Evolutionary conservation across 2,888 invertebrate genomes (phyloP), one percentile per base, ranked within the genome.

Genomic region (Nomada flava): DNA sequence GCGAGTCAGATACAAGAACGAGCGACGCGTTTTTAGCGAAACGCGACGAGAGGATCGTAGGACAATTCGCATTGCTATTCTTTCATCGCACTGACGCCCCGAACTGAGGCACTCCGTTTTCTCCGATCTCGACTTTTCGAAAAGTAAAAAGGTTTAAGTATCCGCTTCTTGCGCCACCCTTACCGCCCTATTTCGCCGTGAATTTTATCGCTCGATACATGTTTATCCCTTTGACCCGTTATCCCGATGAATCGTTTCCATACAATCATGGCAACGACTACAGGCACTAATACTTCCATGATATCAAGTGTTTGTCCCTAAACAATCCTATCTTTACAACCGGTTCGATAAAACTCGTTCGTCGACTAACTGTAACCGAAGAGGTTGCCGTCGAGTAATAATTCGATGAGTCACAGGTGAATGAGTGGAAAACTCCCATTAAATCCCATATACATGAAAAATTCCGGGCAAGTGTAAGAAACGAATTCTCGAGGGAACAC

Each of bases 11-110:
- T 70, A 76, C 63, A 72, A 72, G 63, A 50, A 65, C 64, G 71
- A 75, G 62, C 63, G 70, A 42, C 57, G 74, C 76, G 60, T 65
- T 47, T 71, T 79, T 57, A 74, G 60, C 70, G 15, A 63, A 59
- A 65, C 64, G 53, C n/a, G 53, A 81, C 74, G 76, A 74, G 79
- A 83, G 79, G 75, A 84, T 81, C 76, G 84, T 83, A 7, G 29
- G 29, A 0, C 7, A 88, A 89, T 89, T 88, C 89, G 79, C 89
- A 86, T 84, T 84, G 77, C 81, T 87, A 80, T 77, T 84, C 78
- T 88, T 89, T 86, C 82, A 77, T 87, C 75, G 80, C 82, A 81
- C 77, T 76, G 80, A 81, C 67, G 69, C 53, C 60, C 60, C 70
- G 59, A 52, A 62, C 50, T 20, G 20, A 70, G 64, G 53, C 75